Evolutionary conservation across 2,888 invertebrate genomes (phyloP), one percentile per base, ranked within the genome.

Genomic region (Drosophila anomelani): DNA sequence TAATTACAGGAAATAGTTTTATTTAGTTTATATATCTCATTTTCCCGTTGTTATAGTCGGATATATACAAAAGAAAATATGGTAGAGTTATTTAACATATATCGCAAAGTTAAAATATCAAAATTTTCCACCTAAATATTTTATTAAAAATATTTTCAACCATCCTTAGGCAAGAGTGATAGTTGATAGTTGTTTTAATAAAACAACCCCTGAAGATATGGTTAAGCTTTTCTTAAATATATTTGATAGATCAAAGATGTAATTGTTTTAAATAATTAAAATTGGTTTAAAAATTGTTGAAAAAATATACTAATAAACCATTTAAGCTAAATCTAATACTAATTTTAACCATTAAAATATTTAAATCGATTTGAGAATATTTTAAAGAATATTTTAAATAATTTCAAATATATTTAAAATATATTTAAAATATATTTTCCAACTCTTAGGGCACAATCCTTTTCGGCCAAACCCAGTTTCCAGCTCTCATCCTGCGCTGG

Each of bases 401-500:
- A 29, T 29, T 29, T 29, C 1, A 29, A 6, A 29, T 7, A 7
- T 29, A 29, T 32, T 32, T 29, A 10, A n/a, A n/a, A n/a, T n/a
- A n/a, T n/a, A n/a, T n/a, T n/a, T 6, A n/a, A 17, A 4, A 20
- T 34, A 34, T 34, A 20, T 3, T 23, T 15, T 53, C 0, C 7
- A n/a, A 36, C 15, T 26, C 3, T 3, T 2, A 61, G 60, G 26
- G 75, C 41, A 74, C 49, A 36, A 51, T 47, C 41, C 47, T 66
- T 20, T 47, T 58, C 72, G 75, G 46, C 47, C 47, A 39, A 39
- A 20, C 20, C 43, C 43, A 10, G 15, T 32, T 38, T 39, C 51
- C 34, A 36, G 29, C 49, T 71, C 34, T 23, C 56, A 74, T 64
- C 66, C 66, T 41, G 69, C 43, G 71, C 56, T 74, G 64, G 59